phyloP scores from a whole-genome alignment of 2,888 invertebrate genomes.

The Oegoconia quadripuncta region DNA sequence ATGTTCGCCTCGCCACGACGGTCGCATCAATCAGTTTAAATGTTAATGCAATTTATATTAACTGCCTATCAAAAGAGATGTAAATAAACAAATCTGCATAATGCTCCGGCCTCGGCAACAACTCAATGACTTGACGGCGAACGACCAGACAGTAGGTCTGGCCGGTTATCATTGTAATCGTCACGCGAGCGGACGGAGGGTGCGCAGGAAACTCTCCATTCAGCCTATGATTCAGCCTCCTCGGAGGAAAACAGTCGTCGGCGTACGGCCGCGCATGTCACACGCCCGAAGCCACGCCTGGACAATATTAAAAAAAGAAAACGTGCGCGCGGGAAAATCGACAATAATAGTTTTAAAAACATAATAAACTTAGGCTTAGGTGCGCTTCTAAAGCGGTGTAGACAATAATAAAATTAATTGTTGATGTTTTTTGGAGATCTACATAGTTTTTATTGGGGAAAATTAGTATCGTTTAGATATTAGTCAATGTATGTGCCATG shows the following conservation, averaged over 20 bases:
- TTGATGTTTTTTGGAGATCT: constrained; percentile 2
- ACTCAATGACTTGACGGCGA: constrained; percentile 20
- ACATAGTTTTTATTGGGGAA: constrained; percentile 5
- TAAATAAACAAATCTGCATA: not conserved
- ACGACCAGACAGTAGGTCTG: constrained; percentile 29
- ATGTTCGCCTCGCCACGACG: no score
- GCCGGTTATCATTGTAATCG: constrained; percentile 30
- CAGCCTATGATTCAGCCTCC: constrained; percentile 26
- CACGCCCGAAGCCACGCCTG: constrained; percentile 32
- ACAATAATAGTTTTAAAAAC: constrained; percentile 44
- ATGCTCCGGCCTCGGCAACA: constrained; percentile 1
- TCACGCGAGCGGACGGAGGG: constrained; percentile 30
- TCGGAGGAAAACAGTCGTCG: constrained; percentile 60
- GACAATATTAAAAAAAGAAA: constrained; percentile 24
- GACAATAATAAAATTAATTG: constrained; percentile 11
- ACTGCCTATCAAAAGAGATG: no score
- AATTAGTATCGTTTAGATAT: constrained; percentile 8
- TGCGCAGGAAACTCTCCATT: constrained; percentile 52
- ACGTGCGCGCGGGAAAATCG: constrained; percentile 39
- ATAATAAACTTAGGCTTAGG: constrained; percentile 5
- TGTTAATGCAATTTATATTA: no score
- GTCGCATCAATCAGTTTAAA: no score
- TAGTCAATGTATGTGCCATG: constrained; percentile 32
- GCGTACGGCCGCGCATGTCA: constrained; percentile 50
- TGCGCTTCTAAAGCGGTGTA: constrained; percentile 27